Percentiles rank a stretch among this genome's conserved stretches.
phyloP scores from a whole-genome alignment of 37 sponge, comb jelly and placozoan genomes.

The Eunapius fragilis region DNA sequence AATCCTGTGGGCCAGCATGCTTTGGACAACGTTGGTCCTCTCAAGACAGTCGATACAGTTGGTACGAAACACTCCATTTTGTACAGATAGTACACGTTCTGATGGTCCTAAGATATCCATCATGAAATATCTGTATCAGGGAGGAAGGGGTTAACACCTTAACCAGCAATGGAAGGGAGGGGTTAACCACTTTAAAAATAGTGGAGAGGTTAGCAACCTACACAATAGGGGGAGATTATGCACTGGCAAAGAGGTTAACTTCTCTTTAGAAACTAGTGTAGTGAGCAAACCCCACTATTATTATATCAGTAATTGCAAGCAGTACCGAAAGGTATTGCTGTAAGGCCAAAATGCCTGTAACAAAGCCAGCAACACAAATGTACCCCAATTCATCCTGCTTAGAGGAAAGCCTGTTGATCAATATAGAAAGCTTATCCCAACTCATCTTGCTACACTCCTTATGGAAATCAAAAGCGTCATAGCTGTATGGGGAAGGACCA shows the following conservation, averaged over 20 bases:
- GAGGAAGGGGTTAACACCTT: background rate
- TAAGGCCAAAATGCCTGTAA: too few relatives aligned
- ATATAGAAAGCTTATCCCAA: constrained; percentile 87
- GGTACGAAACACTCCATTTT: constrained; percentile 93
- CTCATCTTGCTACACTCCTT: constrained; percentile 95
- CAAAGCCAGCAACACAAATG: background rate
- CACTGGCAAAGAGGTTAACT: too few relatives aligned
- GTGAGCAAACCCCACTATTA: too few relatives aligned
- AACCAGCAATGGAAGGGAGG: background rate
- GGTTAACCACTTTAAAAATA: background rate
- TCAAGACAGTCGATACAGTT: constrained; percentile 99
- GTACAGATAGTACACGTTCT: constrained; percentile 52
- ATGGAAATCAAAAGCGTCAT: constrained; percentile 95
- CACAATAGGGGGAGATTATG: too few relatives aligned
- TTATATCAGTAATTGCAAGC: background rate
- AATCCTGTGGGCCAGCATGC: constrained; percentile 78
- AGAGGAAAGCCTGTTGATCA: constrained; percentile 64
- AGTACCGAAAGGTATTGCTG: too few relatives aligned
- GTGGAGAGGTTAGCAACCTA: too few relatives aligned
- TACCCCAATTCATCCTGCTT: constrained; percentile 71
- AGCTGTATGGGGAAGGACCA: too few relatives aligned
- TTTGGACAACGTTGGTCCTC: constrained; percentile 97
- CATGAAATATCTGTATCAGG: constrained; percentile 56
- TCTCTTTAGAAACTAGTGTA: too few relatives aligned
- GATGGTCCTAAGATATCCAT: constrained; percentile 4